Evolutionary conservation across 2,888 invertebrate species (phyloP), one percentile per base, ranked within the genome.

Genomic region (Hesperia comma): DNA sequence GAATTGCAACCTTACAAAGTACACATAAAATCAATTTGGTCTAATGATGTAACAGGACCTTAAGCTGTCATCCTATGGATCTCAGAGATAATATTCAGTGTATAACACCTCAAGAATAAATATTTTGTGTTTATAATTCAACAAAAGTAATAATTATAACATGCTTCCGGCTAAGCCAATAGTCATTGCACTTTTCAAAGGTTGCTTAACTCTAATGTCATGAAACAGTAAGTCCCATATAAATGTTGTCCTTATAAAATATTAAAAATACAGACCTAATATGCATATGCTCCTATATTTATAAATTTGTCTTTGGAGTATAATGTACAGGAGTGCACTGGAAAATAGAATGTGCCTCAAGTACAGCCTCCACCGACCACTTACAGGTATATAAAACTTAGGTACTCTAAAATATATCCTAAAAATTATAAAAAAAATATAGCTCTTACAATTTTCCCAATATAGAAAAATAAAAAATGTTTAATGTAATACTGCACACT

Each of bases 401-500:
- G 68, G 66, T 74, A 75, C 79, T 79, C 77, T 83, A 81, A 79
- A 78, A 81, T 78, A 76, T 77, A 32, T 40, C 69, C 70, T 75
- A 75, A 84, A 85, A 86, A 84, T 84, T 85, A 88, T 86, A 87
- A 88, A 88, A 88, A 89, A 88, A 89, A 88, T 83, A 86, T 86
- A 87, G 79, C 82, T 87, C 83, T 86, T 83, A 83, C 77, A 86
- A 83, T 73, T 79, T 82, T 80, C 77, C 77, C 76, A 83, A 83
- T 83, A 88, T 88, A 89, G 84, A 89, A 90, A 90, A 90, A 86
- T 80, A 84, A 82, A 83, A 88, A 90, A 84, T 84, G 84, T 75
- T 74, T 82, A 84, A 83, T 89, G 87, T 92, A 92, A 92, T 92
- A 92, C 92, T 92, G 92, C 88, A 89, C 83, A 84, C 84, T 84